Evolutionary conservation across 2,888 invertebrate genomes (phyloP).

Genomic region (Acanthosepion lycidas): DNA sequence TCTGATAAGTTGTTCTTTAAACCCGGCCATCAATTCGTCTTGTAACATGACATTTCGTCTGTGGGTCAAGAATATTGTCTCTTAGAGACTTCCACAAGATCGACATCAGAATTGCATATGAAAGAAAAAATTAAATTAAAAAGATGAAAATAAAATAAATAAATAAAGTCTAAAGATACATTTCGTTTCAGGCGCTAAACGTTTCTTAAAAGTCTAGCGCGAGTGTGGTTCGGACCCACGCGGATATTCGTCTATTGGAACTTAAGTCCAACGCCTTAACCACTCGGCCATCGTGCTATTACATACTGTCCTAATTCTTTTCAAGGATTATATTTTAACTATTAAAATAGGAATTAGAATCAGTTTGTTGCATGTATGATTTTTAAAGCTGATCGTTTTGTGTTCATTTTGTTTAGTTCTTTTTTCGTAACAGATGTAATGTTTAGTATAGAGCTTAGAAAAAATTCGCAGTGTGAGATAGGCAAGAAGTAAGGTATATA

Average conservation of each 20-base stretch:
- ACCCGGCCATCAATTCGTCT: not conserved
- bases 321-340: too few species aligned
- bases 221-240: not conserved
- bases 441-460: too few species aligned
- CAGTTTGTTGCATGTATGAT: too few species aligned
- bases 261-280: not conserved
- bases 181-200: too few species aligned
- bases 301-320: too few species aligned
- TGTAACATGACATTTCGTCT: constrained; percentile 24
- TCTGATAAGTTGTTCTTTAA: not conserved
- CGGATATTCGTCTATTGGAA: not conserved
- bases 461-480: too few species aligned
- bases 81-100: not conserved
- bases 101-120: too few species aligned
- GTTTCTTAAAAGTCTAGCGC: not conserved
- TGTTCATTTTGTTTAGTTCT: too few species aligned
- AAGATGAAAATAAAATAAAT: not conserved
- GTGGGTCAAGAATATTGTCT: not conserved
- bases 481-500: too few species aligned
- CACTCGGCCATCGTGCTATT: not conserved
- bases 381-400: too few species aligned
- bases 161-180: not conserved
- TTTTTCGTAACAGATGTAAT: too few species aligned
- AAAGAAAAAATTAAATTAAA: not conserved
- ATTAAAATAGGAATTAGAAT: too few species aligned